phyloP scores from a whole-genome alignment of 1,140 invertebrate species.

The Asbolus verrucosus region DNA sequence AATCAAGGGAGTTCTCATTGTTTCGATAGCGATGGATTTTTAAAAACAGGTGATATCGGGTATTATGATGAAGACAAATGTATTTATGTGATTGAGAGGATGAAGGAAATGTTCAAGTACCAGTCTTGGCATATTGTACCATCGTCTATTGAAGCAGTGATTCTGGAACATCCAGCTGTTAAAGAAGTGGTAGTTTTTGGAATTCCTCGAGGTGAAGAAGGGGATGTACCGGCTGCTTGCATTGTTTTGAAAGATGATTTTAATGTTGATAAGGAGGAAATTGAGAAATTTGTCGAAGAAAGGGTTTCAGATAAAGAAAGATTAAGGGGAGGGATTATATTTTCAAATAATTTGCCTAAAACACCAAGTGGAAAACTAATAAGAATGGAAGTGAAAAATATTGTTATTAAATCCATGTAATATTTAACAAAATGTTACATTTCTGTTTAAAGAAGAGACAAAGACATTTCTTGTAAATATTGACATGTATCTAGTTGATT shows the following conservation, averaged over 20 bases:
- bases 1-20: constrained; percentile 58
- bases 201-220: constrained; percentile 71
- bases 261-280: constrained; percentile 56
- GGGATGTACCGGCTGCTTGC: constrained; percentile 76
- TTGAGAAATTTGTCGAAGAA: constrained; percentile 6
- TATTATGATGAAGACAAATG: constrained; percentile 72
- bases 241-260: constrained; percentile 65
- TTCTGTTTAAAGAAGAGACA: too few species aligned
- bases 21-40: constrained; percentile 75
- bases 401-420: too few species aligned
- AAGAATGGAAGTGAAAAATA: background rate
- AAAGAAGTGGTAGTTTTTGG: constrained; percentile 81
- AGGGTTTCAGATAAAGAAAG: background rate
- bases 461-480: too few species aligned
- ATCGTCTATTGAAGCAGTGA: constrained; percentile 82
- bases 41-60: constrained; percentile 81
- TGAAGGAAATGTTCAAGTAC: constrained; percentile 87
- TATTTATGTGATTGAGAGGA: constrained; percentile 77
- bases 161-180: constrained; percentile 77
- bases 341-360: background rate
- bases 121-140: constrained; percentile 65
- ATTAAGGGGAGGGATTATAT: constrained; percentile 12
- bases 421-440: too few species aligned
- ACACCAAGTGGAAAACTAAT: constrained; percentile 14
- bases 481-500: too few species aligned